phyloP scores from a whole-genome alignment of 2,888 invertebrate genomes.

The Blera fallax region DNA sequence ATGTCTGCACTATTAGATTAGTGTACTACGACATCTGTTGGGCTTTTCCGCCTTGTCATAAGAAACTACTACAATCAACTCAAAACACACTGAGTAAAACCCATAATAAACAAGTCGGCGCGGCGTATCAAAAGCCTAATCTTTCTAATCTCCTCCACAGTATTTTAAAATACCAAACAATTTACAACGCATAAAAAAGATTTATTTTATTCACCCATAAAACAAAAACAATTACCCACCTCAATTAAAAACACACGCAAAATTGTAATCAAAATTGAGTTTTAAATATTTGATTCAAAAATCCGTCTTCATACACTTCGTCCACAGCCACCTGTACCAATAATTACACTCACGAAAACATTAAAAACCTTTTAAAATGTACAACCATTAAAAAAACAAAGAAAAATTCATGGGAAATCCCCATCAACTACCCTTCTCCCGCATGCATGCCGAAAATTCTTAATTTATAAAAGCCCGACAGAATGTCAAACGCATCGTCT shows the following conservation, averaged over 20 bases:
- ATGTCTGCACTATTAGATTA: too few relatives aligned
- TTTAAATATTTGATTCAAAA: background rate
- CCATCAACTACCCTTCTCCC: background rate
- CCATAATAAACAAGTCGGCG: too few relatives aligned
- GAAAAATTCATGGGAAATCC: background rate
- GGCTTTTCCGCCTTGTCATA: too few relatives aligned
- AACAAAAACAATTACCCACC: background rate
- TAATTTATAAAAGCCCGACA: background rate
- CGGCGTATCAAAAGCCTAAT: too few relatives aligned
- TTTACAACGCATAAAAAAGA: background rate
- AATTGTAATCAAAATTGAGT: background rate
- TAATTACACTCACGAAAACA: background rate
- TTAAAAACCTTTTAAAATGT: background rate
- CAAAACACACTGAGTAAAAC: too few relatives aligned
- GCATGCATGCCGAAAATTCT: background rate
- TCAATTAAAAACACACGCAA: background rate
- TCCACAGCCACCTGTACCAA: conserved; percentile 1
- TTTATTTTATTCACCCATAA: background rate
- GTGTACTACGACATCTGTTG: too few relatives aligned
- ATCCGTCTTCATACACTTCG: background rate
- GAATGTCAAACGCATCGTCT: conserved; percentile 1
- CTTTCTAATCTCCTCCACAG: background rate
- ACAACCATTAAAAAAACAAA: background rate
- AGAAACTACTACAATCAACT: too few relatives aligned
- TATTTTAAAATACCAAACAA: background rate